A percentile compares a stretch with the other conserved stretches of the same genome.
phyloP scores from a whole-genome alignment of 1,140 invertebrate genomes.

The Cyrtorhinus lividipennis region DNA sequence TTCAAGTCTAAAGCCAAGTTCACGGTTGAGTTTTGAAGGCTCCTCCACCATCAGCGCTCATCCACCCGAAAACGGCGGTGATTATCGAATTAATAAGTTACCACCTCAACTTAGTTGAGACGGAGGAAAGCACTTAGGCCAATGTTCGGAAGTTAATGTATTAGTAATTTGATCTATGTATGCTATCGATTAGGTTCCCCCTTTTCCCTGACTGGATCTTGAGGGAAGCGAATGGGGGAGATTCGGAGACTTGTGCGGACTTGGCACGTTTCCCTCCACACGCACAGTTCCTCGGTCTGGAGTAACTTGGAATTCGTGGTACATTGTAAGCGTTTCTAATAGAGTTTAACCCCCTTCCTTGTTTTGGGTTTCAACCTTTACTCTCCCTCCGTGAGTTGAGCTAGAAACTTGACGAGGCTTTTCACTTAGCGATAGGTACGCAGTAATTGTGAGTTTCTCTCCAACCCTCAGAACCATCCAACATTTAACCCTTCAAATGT shows the following conservation, averaged over 20 bases:
- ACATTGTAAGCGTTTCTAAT: slow-evolving; percentile 3
- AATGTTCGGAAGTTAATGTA: not conserved
- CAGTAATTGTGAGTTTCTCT: not conserved
- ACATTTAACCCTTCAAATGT: slow-evolving; percentile 1
- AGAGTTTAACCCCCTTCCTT: not conserved
- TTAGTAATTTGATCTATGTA: not conserved
- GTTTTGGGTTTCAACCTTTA: not conserved
- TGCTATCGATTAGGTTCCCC: not conserved
- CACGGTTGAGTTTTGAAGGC: not conserved
- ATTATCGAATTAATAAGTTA: slow-evolving; percentile 10
- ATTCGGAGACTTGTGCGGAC: too few species aligned
- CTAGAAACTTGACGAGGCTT: slow-evolving; percentile 2
- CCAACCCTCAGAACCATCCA: not conserved
- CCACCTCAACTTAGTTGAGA: not conserved
- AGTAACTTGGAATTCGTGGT: not conserved
- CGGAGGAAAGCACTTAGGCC: not conserved
- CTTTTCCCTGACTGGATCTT: too few species aligned
- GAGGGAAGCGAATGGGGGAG: too few species aligned
- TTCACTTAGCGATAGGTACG: slow-evolving; percentile 2
- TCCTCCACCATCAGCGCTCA: not conserved
- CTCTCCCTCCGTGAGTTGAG: not conserved
- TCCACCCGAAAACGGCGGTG: not conserved
- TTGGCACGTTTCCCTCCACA: too few species aligned
- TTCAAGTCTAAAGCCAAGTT: not conserved
- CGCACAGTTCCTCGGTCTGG: not conserved